Evolutionary conservation across 2,113 vertebrate species (phyloP).

Genomic region (Geococcyx californianus): DNA sequence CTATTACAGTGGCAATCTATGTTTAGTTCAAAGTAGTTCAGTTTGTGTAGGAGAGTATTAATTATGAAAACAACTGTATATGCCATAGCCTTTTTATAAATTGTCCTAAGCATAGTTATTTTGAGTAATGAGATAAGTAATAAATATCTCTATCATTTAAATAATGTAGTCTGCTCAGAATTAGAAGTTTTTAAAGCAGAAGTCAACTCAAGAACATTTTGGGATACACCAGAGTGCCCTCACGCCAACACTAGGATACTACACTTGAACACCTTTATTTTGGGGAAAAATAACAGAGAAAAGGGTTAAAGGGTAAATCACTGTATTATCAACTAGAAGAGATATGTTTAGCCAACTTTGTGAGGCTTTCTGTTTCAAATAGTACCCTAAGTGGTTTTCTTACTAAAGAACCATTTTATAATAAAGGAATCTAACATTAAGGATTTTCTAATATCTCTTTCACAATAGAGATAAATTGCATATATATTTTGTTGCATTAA

Average conservation of each 20-base stretch:
- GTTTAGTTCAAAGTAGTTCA: neutral
- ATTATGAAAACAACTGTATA: neutral
- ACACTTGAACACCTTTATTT: neutral
- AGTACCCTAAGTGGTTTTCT: neutral
- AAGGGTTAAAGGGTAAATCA: neutral
- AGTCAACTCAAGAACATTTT: neutral
- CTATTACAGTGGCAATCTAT: neutral
- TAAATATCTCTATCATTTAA: neutral
- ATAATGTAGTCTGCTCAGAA: neutral
- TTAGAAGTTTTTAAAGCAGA: neutral
- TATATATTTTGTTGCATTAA: neutral
- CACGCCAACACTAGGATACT: neutral
- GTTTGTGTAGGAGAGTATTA: neutral
- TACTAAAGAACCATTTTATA: neutral
- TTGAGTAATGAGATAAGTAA: neutral
- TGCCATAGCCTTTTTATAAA: constrained; percentile 12
- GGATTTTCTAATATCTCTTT: neutral
- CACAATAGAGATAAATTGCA: neutral
- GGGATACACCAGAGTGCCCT: neutral
- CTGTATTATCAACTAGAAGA: neutral
- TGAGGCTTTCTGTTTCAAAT: neutral
- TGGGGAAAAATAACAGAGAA: neutral
- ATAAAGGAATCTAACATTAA: neutral
- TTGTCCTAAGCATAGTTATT: neutral
- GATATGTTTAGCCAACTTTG: neutral